These are phyloP conservation scores for Dryomyza anilis DNA, from an alignment of 2,888 invertebrate species.

Conservation along the genomic window DNA sequence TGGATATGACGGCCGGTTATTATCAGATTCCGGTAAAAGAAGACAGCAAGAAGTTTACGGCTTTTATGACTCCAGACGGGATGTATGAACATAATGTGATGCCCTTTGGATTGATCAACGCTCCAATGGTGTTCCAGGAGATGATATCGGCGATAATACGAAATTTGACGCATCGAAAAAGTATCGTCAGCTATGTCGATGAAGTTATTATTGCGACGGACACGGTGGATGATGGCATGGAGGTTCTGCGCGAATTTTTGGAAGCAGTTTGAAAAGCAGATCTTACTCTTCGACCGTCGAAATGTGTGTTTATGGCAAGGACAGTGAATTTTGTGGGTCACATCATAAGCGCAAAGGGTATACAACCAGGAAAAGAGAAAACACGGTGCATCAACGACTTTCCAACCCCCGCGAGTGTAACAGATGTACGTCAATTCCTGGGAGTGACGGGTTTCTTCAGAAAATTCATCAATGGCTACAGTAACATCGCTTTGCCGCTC, in stretches of 20 bases:
- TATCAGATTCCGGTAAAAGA: conserved; percentile 36
- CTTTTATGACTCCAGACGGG: conserved; percentile 33
- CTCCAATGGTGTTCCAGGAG: conserved; percentile 48
- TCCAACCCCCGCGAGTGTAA: conserved; percentile 19
- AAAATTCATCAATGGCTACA: conserved; percentile 31
- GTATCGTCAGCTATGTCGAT: conserved; percentile 20
- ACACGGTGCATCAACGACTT: conserved; percentile 29
- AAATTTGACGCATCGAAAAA: not conserved
- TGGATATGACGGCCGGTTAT: conserved; percentile 42
- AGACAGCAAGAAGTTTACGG: conserved; percentile 43
- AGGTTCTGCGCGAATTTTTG: not conserved
- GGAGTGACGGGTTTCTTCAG: conserved; percentile 28
- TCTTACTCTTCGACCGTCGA: not conserved
- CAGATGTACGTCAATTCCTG: conserved; percentile 26
- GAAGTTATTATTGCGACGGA: conserved; percentile 29
- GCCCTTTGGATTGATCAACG: conserved; percentile 52
- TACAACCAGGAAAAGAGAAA: conserved; percentile 25
- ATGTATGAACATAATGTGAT: conserved; percentile 46
- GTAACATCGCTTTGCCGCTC: conserved; percentile 25
- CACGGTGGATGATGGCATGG: not conserved
- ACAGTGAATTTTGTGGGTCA: conserved; percentile 28
- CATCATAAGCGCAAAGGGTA: conserved; percentile 19
- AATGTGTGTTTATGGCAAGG: conserved; percentile 30
- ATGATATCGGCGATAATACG: not conserved
- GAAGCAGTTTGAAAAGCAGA: not conserved